These are phyloP conservation scores for Troides oblongomaculatus DNA, from an alignment of 2,888 invertebrate genomes.

Conservation along the genomic window DNA sequence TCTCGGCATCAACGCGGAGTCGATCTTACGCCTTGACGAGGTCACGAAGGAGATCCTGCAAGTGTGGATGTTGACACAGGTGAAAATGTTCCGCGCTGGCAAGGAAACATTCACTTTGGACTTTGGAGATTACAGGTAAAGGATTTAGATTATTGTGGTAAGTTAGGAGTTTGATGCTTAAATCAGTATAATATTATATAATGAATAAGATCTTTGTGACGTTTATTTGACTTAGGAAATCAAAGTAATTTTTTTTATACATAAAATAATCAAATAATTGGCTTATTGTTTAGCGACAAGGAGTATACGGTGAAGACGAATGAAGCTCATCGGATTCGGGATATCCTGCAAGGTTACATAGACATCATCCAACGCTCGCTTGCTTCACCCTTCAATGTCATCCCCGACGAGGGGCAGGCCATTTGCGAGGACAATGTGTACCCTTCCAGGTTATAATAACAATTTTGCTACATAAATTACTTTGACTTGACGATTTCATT, in stretches of 20 bases:
- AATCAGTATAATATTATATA: no score
- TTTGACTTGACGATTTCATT: neutral
- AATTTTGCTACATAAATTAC: neutral
- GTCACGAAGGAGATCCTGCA: constrained; percentile 97
- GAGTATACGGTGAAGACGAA: constrained; percentile 99
- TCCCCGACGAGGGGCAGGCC: constrained; percentile 88
- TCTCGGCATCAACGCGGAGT: constrained; percentile 97
- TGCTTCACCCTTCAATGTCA: constrained; percentile 89
- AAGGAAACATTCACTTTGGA: constrained; percentile 98
- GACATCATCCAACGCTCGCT: constrained; percentile 98
- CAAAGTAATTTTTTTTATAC: no score
- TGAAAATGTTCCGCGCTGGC: constrained; percentile 95
- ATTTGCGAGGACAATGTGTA: constrained; percentile 90
- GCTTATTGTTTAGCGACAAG: constrained; percentile 84
- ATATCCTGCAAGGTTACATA: constrained; percentile 98
- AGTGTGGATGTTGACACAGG: constrained; percentile 98
- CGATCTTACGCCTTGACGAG: constrained; percentile 97
- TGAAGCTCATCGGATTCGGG: constrained; percentile 97
- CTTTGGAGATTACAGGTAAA: constrained; percentile 95
- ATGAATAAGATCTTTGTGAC: no score
- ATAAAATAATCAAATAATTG: no score
- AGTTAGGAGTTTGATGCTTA: no score
- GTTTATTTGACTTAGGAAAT: no score
- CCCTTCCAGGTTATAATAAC: constrained; percentile 85
- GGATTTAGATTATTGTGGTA: no score